phyloP scores from a whole-genome alignment of 2,113 vertebrate genomes.

The Alaudala cheleensis region DNA sequence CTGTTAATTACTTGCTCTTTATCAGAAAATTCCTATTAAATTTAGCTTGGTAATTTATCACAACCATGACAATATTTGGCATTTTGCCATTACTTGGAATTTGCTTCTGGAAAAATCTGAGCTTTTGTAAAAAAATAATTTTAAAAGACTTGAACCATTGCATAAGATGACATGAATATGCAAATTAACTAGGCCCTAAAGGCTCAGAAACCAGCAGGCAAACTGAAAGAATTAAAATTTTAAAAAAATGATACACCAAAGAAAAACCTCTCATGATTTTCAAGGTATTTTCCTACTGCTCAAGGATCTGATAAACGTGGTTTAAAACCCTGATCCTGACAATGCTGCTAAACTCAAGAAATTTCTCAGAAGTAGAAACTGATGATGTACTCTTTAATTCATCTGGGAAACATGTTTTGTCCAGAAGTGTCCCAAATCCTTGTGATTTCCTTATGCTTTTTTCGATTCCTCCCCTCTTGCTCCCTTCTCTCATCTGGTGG shows the following conservation, averaged over 20 bases:
- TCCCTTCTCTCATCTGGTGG: not conserved
- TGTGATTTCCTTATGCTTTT: not conserved
- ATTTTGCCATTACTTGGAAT: not conserved
- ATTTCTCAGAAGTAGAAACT: not conserved
- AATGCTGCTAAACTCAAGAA: not conserved
- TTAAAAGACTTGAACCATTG: not conserved
- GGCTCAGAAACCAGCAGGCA: not conserved
- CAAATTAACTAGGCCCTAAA: not conserved
- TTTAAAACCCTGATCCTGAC: not conserved
- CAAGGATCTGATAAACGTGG: not conserved
- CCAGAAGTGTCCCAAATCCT: not conserved
- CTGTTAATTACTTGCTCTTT: not conserved
- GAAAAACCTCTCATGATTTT: not conserved
- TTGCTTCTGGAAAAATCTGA: not conserved
- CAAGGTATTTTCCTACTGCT: not conserved
- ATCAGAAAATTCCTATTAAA: not conserved
- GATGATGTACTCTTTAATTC: not conserved
- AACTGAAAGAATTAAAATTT: not conserved
- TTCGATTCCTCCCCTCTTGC: not conserved
- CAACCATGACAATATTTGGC: not conserved
- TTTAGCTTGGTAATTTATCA: not conserved
- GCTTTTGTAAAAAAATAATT: not conserved
- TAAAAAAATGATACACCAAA: not conserved
- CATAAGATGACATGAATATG: not conserved
- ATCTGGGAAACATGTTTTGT: not conserved